Base-by-base conservation (phyloP, 2,888 invertebrate species). In the Trichopoda pennipes region DNA sequence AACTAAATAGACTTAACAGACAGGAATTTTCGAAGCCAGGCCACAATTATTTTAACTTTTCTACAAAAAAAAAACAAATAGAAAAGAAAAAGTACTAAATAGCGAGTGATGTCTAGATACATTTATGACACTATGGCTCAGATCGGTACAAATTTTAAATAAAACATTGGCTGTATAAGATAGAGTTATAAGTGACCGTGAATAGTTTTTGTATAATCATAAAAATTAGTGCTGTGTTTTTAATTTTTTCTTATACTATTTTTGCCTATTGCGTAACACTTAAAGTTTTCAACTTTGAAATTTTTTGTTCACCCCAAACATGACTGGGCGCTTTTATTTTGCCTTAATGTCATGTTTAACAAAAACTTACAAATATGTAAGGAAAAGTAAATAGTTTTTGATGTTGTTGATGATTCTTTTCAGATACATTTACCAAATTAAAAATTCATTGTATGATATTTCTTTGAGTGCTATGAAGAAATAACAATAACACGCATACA, bases 361-460 rank as follows among this genome's bases (percentile, higher is more conserved):
- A 12, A 35, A 35, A 6, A 28, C 8, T 23, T 9, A 8, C 4
- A 53, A 42, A 16, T 19, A 19, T 47, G 28, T 23, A 47, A 47
- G 23, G 47, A 63, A 47, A 28, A 28, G 21, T 12, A 28, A 47
- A 47, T 10, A 21, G 51, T 17, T 14, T 51, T 47, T 49, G 49
- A 58, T 60, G 38, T 51, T 61, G 17, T 28, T 38, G n/a, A 49
- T 58, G 10, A 35, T 72, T 60, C n/a, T 28, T 38, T 42, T 32
- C 28, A 47, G 32, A 53, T 61, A 42, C 60, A 72, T 61, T 55
- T 64, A 64, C 64, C 9, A 74, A 64, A 74, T 74, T 49, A 74
- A 64, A 74, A 74, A 74, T 74, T 55, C 56, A 56, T 64, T 74
- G 32, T 56, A 47, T 56, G 56, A 56, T 49, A 64, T 49, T 74